Evolutionary conservation across 2,797 vertebrate genomes (phyloP), one percentile per base, ranked within the genome.

Genomic region (Agapornis canus): DNA sequence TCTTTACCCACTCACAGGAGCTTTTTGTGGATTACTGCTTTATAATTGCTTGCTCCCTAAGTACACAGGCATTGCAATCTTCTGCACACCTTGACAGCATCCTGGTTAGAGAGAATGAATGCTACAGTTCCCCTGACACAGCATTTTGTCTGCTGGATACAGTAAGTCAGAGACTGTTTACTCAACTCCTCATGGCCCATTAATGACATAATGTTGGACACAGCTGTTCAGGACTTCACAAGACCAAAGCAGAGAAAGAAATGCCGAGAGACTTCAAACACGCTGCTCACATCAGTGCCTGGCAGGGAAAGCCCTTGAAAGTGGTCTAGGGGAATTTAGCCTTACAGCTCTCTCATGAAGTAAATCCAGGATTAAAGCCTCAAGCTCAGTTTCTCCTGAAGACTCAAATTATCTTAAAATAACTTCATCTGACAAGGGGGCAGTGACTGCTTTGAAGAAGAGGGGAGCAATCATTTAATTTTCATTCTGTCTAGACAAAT

Each of bases 1-100:
- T 95, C 94, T 95, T 94, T 93, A 93, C 82, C 79, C 18, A 25
- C 71, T 90, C 82, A 82, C 47, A 96, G 92, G 85, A 94, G 87
- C 49, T 65, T 95, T 93, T 66, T 93, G 89, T 70, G 93, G 76
- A 96, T 96, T 94, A 94, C 85, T 84, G 86, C 68, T 92, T 92
- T 79, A 45, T 89, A 95, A 91, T 89, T 81, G 47, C 92, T 91
- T 77, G 61, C 61, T 96, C 85, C 85, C 93, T 64, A 80, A 92
- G 82, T 73, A 88, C 79, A 51, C 68, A 65, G 17, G 52, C 35
- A 68, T 18, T 49, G 66, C 71, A 91, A 86, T 73, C 90, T 49
- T 86, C 81, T 57, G 40, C 76, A 94, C 75, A 65, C 57, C 90
- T 86, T 68, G 78, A 90, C 90, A 88, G 66, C 79, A 91, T 45